Base-by-base conservation (phyloP, 2,797 vertebrate species). In the Loriculus beryllinus region DNA sequence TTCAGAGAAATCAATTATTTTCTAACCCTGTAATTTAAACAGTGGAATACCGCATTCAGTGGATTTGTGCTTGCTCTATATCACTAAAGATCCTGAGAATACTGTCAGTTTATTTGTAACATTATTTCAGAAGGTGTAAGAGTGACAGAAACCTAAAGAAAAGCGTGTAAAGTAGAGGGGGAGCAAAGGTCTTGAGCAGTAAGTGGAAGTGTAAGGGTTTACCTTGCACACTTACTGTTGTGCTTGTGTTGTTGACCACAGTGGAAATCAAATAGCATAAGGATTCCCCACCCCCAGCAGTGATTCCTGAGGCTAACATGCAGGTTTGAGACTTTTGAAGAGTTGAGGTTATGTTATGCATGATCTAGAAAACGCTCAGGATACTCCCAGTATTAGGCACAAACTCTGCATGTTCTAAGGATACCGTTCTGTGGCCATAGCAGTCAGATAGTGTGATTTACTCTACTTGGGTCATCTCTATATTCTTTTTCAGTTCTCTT, bases 381-480 rank as follows among this genome's bases (percentile, higher is more conserved):
- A 12, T 43, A 20, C 8, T 48, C 33, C 51, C 57, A 18, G 42
- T 42, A 7, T 3, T 33, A 33, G 70, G 25, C 31, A 26, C n/a
- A 35, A 40, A 52, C 8, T 65, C 20, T 18, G 3, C n/a, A 12
- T 65, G 20, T 42, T 86, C 8, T 7, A 67, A 69, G 39, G 28
- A 43, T 14, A 11, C 7, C 0, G 7, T 23, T 69, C 25, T 9
- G 21, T 57, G 26, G 7, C 40, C 29, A 0, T 16, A 28, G 56
- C 0, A 1, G 25, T 26, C 29, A 15, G 42, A 12, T 69, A 54
- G 45, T 21, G n/a, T n/a, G 54, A 48, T 43, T 62, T 57, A 35
- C 6, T 25, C n/a, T 59, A 16, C 48, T 57, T 57, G 9, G 62
- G n/a, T 56, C 16, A 57, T 57, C 25, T 47, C 10, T 65, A 74